phyloP scores from a whole-genome alignment of 2,797 vertebrate genomes.

The Eutrigla gurnardus region DNA sequence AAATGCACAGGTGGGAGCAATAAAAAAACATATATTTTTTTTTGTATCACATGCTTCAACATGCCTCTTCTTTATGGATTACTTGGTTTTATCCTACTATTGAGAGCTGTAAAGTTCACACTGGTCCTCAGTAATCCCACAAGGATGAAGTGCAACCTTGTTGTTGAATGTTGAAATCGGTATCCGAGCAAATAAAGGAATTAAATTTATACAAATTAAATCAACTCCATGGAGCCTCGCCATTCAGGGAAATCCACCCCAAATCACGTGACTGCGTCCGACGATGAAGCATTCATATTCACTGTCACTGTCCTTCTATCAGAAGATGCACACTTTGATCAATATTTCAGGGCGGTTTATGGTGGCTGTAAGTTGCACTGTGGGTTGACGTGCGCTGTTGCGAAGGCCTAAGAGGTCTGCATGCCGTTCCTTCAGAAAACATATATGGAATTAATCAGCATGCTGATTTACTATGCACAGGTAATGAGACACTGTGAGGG shows the following conservation, averaged over 20 bases:
- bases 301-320: conserved; percentile 6
- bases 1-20: conserved; percentile 2
- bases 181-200: conserved; percentile 1
- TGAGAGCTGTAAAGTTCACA: conserved; percentile 12
- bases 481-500: conserved; percentile 48
- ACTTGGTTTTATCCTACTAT: conserved; percentile 10
- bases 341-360: conserved; percentile 54
- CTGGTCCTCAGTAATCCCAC: conserved; percentile 9
- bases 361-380: conserved; percentile 3
- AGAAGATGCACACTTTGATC: conserved; percentile 42
- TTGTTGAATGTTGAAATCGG: not conserved
- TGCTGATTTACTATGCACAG: conserved; percentile 61
- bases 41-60: not conserved
- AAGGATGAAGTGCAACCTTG: conserved; percentile 15
- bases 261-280: not conserved
- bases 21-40: not conserved
- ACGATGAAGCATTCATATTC: conserved; percentile 8
- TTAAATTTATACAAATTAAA: not conserved
- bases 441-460: conserved; percentile 52
- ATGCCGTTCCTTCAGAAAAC: conserved; percentile 29
- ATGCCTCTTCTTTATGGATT: conserved; percentile 21
- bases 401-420: conserved; percentile 4
- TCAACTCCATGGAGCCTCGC: not conserved
- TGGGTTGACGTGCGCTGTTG: not conserved
- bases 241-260: not conserved